phyloP scores from a whole-genome alignment of 2,797 vertebrate genomes.

The Hybognathus amarus region DNA sequence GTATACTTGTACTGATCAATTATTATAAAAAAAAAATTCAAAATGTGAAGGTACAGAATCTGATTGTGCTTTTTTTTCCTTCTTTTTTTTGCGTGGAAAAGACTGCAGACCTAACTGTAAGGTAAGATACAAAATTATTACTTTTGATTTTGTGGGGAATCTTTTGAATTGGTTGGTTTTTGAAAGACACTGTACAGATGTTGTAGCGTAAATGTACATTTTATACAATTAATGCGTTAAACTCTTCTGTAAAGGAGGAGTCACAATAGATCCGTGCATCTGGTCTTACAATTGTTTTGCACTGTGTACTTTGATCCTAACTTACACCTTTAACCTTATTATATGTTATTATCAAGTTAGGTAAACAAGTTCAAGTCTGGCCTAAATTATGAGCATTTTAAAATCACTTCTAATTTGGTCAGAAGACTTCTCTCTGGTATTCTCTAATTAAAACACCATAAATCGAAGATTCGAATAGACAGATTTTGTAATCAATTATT shows the following conservation, averaged over 20 bases:
- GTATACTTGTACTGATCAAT: neutral
- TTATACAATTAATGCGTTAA: neutral
- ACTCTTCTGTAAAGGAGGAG: neutral
- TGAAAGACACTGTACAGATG: neutral
- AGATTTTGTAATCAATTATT: no score
- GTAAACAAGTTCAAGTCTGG: no score
- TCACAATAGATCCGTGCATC: neutral
- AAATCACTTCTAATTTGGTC: no score
- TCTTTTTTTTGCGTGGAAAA: slow-evolving; percentile 64
- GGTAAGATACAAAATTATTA: slow-evolving; percentile 69
- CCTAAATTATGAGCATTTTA: no score
- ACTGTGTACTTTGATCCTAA: no score
- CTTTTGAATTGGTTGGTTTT: neutral
- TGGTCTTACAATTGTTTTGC: no score
- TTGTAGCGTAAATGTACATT: neutral
- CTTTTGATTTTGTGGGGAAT: neutral
- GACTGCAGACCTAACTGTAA: slow-evolving; percentile 95
- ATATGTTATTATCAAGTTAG: no score
- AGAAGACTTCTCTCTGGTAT: no score
- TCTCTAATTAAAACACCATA: neutral
- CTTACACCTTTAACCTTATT: no score
- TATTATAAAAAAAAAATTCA: no score
- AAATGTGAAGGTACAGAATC: neutral
- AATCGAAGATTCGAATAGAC: neutral
- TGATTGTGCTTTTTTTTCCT: slow-evolving; percentile 22